Conservation (phyloP, 1,140 invertebrate genomes). For the Saxidomus purpurata region DNA sequence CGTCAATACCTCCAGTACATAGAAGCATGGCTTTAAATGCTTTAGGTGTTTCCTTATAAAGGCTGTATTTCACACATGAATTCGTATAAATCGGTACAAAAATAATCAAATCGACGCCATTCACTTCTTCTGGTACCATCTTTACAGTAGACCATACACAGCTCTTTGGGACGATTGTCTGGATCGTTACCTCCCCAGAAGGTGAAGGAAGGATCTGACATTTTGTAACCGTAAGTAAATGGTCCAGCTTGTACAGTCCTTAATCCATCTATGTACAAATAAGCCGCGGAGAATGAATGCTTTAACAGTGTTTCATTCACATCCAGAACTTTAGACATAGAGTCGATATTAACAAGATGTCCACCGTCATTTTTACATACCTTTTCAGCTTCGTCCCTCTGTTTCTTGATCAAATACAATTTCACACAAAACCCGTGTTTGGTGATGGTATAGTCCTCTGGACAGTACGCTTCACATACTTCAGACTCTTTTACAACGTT, state of each 20-base stretch:
- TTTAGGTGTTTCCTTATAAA: too few relatives aligned
- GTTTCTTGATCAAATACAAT: background rate
- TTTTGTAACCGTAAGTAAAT: background rate
- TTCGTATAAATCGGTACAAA: too few relatives aligned
- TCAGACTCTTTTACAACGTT: background rate
- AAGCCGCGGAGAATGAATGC: background rate
- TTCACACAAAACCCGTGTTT: background rate
- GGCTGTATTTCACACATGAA: background rate
- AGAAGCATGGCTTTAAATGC: too few relatives aligned
- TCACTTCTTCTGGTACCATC: too few relatives aligned
- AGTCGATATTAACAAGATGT: slow-evolving; percentile 30
- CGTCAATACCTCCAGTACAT: too few relatives aligned
- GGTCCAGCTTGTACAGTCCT: too few relatives aligned
- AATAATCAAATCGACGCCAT: too few relatives aligned
- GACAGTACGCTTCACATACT: slow-evolving; percentile 1
- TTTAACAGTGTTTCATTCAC: background rate
- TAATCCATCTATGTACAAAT: background rate
- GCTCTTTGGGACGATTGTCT: background rate
- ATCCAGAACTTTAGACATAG: background rate
- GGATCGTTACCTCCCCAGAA: background rate
- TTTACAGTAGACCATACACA: slow-evolving; percentile 1
- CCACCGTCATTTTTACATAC: background rate
- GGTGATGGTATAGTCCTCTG: background rate
- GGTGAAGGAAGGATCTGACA: background rate
- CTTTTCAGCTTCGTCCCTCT: background rate